Evolutionary conservation across 2,797 vertebrate genomes (phyloP).

Genomic region (Remorina albescens): DNA sequence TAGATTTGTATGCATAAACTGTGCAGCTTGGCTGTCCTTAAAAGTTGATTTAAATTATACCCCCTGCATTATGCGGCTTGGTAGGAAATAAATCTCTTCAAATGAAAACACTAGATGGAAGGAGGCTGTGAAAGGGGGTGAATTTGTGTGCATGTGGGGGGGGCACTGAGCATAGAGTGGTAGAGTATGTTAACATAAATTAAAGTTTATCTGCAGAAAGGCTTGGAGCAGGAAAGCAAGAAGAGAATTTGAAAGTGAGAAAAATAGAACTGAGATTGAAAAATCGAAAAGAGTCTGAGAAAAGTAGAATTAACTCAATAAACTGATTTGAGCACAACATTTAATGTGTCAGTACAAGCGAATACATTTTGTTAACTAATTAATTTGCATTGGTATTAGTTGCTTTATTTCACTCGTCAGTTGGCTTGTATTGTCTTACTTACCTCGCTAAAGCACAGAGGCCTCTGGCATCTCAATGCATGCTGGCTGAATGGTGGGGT

Average conservation of each 20-base stretch:
- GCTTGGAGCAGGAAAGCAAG: constrained; percentile 31
- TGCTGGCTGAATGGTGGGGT: constrained; percentile 86
- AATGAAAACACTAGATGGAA: constrained; percentile 78
- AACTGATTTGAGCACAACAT: no score
- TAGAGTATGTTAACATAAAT: constrained; percentile 85
- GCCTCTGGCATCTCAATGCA: constrained; percentile 85
- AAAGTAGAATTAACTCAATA: neutral
- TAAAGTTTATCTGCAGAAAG: constrained; percentile 72
- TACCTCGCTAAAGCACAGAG: constrained; percentile 61
- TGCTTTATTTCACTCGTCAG: constrained; percentile 33
- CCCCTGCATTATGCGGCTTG: constrained; percentile 80
- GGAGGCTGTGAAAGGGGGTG: constrained; percentile 53
- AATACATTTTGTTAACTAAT: constrained; percentile 6
- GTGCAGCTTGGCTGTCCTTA: constrained; percentile 74
- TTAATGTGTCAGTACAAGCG: neutral
- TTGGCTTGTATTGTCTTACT: constrained; percentile 33
- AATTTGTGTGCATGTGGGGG: constrained; percentile 39
- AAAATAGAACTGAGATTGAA: constrained; percentile 36
- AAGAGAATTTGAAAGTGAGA: constrained; percentile 27
- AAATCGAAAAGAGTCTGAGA: constrained; percentile 9
- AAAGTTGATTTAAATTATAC: constrained; percentile 85
- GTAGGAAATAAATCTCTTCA: constrained; percentile 87
- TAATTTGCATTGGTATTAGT: constrained; percentile 29
- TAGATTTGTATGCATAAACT: constrained; percentile 79
- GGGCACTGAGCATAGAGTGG: constrained; percentile 55